These are phyloP conservation scores for Ficedula albicollis DNA, from an alignment of 2,797 vertebrate species.

Conservation along the genomic window DNA sequence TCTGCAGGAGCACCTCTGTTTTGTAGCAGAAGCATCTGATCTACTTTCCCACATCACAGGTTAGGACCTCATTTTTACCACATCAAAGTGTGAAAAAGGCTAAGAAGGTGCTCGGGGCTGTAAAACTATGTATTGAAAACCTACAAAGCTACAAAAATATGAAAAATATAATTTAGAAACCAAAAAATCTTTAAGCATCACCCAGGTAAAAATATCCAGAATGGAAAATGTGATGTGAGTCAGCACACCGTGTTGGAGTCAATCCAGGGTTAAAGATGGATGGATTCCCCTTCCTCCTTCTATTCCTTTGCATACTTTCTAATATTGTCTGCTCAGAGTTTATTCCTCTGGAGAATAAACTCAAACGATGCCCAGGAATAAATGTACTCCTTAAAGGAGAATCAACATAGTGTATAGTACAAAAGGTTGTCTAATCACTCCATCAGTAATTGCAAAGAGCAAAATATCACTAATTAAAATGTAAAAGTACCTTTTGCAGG, in stretches of 20 bases:
- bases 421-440: slow-evolving; percentile 40
- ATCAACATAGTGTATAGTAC: not conserved
- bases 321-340: not conserved
- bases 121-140: not conserved
- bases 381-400: not conserved
- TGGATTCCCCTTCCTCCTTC: not conserved
- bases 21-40: not conserved
- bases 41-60: not conserved
- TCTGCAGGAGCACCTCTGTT: not conserved
- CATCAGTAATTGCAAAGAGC: slow-evolving; percentile 58
- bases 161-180: not conserved
- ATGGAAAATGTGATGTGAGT: not conserved
- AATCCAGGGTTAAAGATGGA: not conserved
- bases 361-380: not conserved
- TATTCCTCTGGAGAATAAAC: not conserved
- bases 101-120: not conserved
- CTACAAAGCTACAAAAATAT: not conserved
- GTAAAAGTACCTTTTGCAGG: slow-evolving; percentile 1
- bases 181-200: not conserved
- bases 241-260: not conserved
- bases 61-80: not conserved
- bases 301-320: not conserved
- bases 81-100: not conserved
- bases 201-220: not conserved
- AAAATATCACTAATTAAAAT: slow-evolving; percentile 56